A percentile compares a stretch with the other conserved stretches of the same genome.
phyloP scores from a whole-genome alignment of 2,113 vertebrate species.

The Oryctolagus cuniculus region mOryCun1.1 NC_091443.1:58657501-58658000 shows the following conservation, averaged over 20 bases:
- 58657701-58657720: constrained; percentile 50
- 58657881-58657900: background rate
- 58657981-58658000: background rate
- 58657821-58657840: background rate
- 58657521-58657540: too few species aligned
- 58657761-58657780: background rate
- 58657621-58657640: too few species aligned
- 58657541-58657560: too few species aligned
- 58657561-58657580: too few species aligned
- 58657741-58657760: constrained; percentile 42
- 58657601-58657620: too few species aligned
- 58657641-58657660: too few species aligned
- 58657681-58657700: background rate
- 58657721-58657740: constrained; percentile 27
- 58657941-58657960: constrained; percentile 7
- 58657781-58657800: background rate
- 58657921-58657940: background rate
- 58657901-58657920: background rate
- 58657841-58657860: background rate
- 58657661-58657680: too few species aligned
- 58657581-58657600: too few species aligned
- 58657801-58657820: background rate
- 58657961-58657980: background rate
- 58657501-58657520: too few species aligned
- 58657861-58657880: background rate